Percentiles rank a stretch among this genome's conserved stretches.
phyloP scores from a whole-genome alignment of 2,797 vertebrate species.

The Pelochelys cantorii region DNA sequence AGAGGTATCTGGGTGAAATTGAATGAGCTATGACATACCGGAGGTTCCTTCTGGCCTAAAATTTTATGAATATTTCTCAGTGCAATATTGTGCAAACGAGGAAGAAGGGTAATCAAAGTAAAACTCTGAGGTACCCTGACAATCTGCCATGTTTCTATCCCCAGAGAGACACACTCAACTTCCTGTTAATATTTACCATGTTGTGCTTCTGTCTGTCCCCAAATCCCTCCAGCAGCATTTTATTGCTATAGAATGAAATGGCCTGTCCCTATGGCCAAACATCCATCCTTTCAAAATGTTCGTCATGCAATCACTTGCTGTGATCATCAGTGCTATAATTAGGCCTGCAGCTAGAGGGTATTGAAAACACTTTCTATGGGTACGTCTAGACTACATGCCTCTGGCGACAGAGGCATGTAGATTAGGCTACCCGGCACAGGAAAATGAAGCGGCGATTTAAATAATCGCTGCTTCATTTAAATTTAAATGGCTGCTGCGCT shows the following conservation, averaged over 20 bases:
- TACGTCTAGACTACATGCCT: no score
- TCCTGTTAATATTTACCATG: background rate
- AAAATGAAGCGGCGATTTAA: no score
- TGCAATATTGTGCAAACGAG: accelerated
- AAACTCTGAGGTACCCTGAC: background rate
- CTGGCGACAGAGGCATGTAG: no score
- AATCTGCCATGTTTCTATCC: background rate
- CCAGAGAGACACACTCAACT: background rate
- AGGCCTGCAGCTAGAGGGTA: background rate
- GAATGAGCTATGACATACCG: background rate
- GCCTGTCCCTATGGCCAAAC: background rate
- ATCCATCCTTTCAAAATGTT: background rate
- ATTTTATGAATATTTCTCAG: accelerated
- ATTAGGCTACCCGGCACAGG: no score
- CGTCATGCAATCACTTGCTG: background rate
- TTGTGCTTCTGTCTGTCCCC: background rate
- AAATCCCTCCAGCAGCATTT: background rate
- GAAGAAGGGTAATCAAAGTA: background rate
- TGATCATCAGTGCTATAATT: background rate
- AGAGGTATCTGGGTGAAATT: background rate
- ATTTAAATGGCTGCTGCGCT: no score
- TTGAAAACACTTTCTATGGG: background rate
- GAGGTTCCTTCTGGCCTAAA: background rate
- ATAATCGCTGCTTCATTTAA: no score
- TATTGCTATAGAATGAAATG: background rate